Base-by-base conservation (phyloP, 2,888 invertebrate genomes). In the Papilio protenor region DNA sequence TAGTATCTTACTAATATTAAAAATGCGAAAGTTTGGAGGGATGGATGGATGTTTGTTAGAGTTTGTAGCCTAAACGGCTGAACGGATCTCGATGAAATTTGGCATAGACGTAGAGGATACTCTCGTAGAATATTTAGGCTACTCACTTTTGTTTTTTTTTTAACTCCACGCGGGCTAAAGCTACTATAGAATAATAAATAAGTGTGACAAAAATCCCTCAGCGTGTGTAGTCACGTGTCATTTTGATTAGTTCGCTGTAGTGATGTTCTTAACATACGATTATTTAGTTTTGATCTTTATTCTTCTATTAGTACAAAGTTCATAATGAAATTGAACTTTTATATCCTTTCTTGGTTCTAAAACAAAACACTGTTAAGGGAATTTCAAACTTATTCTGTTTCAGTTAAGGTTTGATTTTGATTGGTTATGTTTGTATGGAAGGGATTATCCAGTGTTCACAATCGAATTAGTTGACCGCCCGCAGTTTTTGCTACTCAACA, bases 391-490 rank as follows among this genome's bases (percentile, higher is more conserved):
- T 81, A 59, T 23, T 0, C 0, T 0, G 0, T 0, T 21, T 0
- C 0, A 0, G 0, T 73, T 83, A 85, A 52, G 77, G 84, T 83
- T 80, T 14, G 76, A 77, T 84, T 84, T 84, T 21, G 52, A 40
- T 57, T 79, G 77, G 3, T 14, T 40, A 55, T 79, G 77, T 6
- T 0, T 74, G 81, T 81, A 78, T 81, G 79, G 79, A 83, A 82
- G 84, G 83, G 82, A 81, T 87, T 87, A 89, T 88, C 84, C 88
- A 77, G 79, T 84, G 86, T 88, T 89, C 85, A 87, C 88, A 88
- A 90, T 90, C 86, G 88, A 92, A 93, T 93, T 92, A 91, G 89
- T 87, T 90, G 92, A 94, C 92, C 92, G 82, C 93, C 93, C 87
- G 90, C 84, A 87, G 93, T 89, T 92, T 91, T 91, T 92, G 92